Evolutionary conservation across 2,797 vertebrate species (phyloP).

Genomic region (Sternotherus odoratus): DNA sequence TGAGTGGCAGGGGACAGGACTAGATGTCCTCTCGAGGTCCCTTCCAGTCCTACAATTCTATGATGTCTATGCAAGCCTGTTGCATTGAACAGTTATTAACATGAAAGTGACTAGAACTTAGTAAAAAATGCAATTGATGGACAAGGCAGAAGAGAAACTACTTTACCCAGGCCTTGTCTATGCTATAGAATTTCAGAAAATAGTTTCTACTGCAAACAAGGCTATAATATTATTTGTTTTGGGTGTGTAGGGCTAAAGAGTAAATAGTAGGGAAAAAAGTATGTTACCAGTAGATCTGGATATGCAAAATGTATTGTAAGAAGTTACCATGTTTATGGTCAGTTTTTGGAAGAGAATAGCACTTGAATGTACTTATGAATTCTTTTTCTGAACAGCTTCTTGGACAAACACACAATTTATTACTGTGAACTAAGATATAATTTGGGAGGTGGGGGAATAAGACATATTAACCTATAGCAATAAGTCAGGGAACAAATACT

Average conservation of each 20-base stretch:
- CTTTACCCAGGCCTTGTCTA: not conserved
- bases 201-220: not conserved
- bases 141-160: not conserved
- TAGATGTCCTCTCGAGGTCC: no score
- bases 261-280: not conserved
- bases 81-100: not conserved
- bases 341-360: not conserved
- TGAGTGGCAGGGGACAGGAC: no score
- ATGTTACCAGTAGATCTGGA: not conserved
- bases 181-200: not conserved
- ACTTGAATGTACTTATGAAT: not conserved
- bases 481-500: not conserved
- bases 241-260: not conserved
- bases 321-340: not conserved
- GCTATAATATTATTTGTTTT: not conserved
- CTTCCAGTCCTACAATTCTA: no score
- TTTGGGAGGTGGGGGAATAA: not conserved
- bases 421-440: not conserved
- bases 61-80: not conserved
- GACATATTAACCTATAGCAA: not conserved
- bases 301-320: not conserved
- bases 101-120: not conserved
- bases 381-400: rapidly evolving
- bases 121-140: not conserved
- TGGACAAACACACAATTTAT: not conserved